Base-by-base conservation (phyloP, 2,888 invertebrate genomes). In the Galeruca laticollis region DNA sequence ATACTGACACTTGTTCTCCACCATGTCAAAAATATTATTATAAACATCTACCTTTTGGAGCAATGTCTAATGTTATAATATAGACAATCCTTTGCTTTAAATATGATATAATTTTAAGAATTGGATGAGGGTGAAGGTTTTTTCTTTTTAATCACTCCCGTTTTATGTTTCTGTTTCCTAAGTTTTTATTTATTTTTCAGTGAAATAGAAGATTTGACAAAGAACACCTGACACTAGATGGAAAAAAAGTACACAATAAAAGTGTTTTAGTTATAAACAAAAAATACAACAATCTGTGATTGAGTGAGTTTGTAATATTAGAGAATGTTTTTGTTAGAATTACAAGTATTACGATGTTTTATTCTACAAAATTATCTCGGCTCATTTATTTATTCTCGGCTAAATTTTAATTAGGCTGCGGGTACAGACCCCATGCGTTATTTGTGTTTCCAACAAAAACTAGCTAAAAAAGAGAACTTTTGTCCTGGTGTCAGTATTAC, bases 251-350 rank as follows among this genome's bases (percentile, higher is more conserved):
- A 60, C 43, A 60, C 56, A 18, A 64, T 37, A 20, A 20, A 47
- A 56, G 57, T 20, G 57, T 57, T 57, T 65, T 65, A 57, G 11
- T 65, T 52, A 37, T 20, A 15, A 43, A 60, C 54, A 49, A 31
- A 52, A 64, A 65, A 57, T 47, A 57, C 65, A 49, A 65, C 43
- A 67, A 70, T 70, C 70, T 70, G 70, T 70, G 70, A 70, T 70
- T 51, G 57, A 70, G 60, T 63, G 67, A 67, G 54, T 60, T 60
- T 60, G 67, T 67, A 67, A 40, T 56, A 64, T 20, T 43, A 43
- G 49, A 31, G 33, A 47, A 65, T 43, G 56, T 54, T 64, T 64
- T 64, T 37, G 43, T 64, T 64, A 56, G 64, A 64, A 56, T 43
- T 64, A 47, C 56, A 64, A 54, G 54, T 64, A 56, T 43, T 18